Conservation (phyloP, 2,888 invertebrate species). For the Adelognathus sp. region DNA sequence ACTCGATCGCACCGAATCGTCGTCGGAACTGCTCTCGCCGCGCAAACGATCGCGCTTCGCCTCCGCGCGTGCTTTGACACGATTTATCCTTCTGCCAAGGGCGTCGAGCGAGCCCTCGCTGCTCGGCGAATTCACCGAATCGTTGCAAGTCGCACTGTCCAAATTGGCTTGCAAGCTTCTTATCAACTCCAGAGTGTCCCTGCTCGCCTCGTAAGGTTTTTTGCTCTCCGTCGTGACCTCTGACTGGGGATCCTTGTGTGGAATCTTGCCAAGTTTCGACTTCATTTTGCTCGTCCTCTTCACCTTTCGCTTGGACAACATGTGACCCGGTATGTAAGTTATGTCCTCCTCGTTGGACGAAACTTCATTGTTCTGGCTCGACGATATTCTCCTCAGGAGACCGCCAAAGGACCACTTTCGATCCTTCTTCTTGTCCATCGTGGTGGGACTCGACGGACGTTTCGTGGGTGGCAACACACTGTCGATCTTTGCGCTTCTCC, state of each 20-base stretch:
- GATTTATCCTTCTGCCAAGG: conserved; percentile 81
- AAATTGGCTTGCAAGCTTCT: not conserved
- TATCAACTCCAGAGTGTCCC: not conserved
- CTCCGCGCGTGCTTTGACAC: conserved; percentile 86
- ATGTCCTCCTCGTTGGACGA: conserved; percentile 83
- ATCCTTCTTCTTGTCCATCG: conserved; percentile 83
- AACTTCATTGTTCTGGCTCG: conserved; percentile 84
- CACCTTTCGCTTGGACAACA: conserved; percentile 60
- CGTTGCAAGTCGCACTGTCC: conserved; percentile 27
- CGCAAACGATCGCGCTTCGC: conserved; percentile 85
- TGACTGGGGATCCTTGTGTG: not conserved
- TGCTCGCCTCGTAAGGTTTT: not conserved
- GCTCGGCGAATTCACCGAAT: conserved; percentile 72
- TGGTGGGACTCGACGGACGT: conserved; percentile 58
- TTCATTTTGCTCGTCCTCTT: conserved; percentile 47
- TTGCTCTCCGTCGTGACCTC: not conserved
- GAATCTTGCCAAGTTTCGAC: conserved; percentile 34
- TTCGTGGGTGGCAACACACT: conserved; percentile 68
- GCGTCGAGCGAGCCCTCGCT: conserved; percentile 83
- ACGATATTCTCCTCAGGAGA: conserved; percentile 89
- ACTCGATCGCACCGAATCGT: conserved; percentile 83
- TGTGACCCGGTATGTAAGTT: conserved; percentile 55
- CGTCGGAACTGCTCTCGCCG: conserved; percentile 87
- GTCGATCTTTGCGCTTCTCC: conserved; percentile 65
- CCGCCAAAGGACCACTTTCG: conserved; percentile 92